phyloP scores from a whole-genome alignment of 2,888 invertebrate species.

The Drosophila maculinotata region DNA sequence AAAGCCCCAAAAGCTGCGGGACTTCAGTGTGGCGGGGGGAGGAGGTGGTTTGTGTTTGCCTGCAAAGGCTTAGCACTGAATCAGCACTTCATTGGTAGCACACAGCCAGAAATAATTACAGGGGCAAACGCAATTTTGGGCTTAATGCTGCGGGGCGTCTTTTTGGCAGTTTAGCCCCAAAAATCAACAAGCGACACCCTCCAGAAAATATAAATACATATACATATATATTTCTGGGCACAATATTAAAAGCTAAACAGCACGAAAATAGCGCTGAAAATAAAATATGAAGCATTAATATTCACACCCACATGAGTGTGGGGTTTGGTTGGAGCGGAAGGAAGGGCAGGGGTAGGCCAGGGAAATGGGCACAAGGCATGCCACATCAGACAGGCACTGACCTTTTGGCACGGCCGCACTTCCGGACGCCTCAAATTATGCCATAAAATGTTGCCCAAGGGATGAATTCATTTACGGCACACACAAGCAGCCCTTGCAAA shows the following conservation, averaged over 20 bases:
- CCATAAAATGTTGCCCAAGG: constrained; percentile 79
- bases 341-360: neutral
- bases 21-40: neutral
- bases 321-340: neutral
- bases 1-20: constrained; percentile 18
- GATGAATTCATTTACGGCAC: constrained; percentile 75
- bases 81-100: constrained; percentile 62
- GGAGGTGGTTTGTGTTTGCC: constrained; percentile 2
- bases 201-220: constrained; percentile 20
- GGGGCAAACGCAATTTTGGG: constrained; percentile 28
- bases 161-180: constrained; percentile 31
- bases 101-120: constrained; percentile 56
- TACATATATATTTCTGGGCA: constrained; percentile 11
- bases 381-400: constrained; percentile 67
- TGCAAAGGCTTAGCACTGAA: constrained; percentile 58
- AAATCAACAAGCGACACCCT: constrained; percentile 63
- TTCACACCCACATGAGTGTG: constrained; percentile 70
- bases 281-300: constrained; percentile 80
- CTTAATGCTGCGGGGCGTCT: constrained; percentile 25
- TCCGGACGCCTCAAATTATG: constrained; percentile 79
- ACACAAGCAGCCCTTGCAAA: constrained; percentile 42
- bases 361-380: constrained; percentile 60
- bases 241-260: constrained; percentile 73
- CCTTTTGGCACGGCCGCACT: constrained; percentile 69
- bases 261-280: constrained; percentile 68